These are phyloP conservation scores for Machimus atricapillus DNA, from an alignment of 2,888 invertebrate species.

Conservation along the genomic window DNA sequence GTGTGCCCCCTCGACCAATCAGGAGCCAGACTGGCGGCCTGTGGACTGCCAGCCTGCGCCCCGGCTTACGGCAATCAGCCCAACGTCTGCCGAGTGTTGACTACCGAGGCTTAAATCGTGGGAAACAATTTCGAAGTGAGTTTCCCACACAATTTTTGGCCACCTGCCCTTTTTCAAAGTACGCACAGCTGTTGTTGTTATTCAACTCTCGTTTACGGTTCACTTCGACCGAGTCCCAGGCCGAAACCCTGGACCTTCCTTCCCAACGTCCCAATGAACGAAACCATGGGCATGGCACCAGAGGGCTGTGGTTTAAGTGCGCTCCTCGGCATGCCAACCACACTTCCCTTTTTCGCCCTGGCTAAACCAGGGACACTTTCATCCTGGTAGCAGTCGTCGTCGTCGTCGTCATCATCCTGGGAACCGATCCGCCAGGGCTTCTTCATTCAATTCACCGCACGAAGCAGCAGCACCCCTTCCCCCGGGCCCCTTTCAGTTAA, in stretches of 20 bases:
- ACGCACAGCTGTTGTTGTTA: slow-evolving; percentile 54
- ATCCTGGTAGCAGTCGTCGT: neutral
- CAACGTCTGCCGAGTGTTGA: neutral
- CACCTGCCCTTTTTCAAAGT: slow-evolving; percentile 51
- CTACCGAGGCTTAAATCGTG: slow-evolving; percentile 56
- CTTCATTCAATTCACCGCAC: neutral
- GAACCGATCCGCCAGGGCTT: neutral
- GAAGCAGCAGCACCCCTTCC: neutral
- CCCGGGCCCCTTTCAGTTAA: neutral
- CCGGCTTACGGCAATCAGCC: neutral
- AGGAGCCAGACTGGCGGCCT: neutral
- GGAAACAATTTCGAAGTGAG: slow-evolving; percentile 62
- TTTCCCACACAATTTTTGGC: slow-evolving; percentile 62
- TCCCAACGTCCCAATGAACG: neutral
- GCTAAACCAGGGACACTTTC: neutral
- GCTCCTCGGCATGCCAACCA: slow-evolving; percentile 26
- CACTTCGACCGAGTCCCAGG: neutral
- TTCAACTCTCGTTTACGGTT: slow-evolving; percentile 49
- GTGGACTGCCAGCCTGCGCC: neutral
- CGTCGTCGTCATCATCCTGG: neutral
- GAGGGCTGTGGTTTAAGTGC: neutral
- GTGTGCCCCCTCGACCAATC: neutral
- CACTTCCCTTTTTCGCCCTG: slow-evolving; percentile 15
- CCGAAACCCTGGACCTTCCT: neutral
- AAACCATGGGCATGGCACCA: neutral